These are phyloP conservation scores for Psittacula derbiana DNA, from an alignment of 2,797 vertebrate species.

Conservation along the genomic window DNA sequence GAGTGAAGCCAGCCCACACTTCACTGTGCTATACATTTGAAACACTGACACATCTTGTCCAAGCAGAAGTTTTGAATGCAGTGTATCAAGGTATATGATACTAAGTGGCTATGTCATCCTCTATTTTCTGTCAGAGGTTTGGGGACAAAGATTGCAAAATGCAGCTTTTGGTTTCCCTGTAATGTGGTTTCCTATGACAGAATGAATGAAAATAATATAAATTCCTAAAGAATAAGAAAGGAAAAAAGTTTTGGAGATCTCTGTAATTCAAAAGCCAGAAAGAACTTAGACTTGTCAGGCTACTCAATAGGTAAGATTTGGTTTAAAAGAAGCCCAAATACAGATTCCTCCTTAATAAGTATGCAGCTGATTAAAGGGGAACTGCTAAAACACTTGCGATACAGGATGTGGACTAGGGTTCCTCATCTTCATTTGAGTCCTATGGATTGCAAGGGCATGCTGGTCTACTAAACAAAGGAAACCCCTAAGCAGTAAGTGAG, in stretches of 20 bases:
- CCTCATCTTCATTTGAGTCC: conserved; percentile 21
- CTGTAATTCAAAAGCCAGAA: not conserved
- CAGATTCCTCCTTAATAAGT: not conserved
- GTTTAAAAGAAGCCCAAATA: not conserved
- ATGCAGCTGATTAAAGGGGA: not conserved
- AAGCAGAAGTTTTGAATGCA: not conserved
- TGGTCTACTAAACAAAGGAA: not conserved
- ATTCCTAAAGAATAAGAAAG: not conserved
- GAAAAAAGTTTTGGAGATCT: not conserved
- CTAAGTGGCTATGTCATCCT: not conserved
- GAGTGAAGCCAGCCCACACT: not conserved
- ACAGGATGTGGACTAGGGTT: conserved; percentile 1
- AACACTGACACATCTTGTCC: not conserved
- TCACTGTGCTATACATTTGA: not conserved
- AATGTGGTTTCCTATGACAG: not conserved
- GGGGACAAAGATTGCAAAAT: not conserved
- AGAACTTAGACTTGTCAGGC: not conserved
- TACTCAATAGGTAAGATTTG: not conserved
- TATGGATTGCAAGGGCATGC: not conserved
- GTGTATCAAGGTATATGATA: not conserved
- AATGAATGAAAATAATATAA: not conserved
- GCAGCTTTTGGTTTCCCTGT: not conserved
- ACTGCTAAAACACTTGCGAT: not conserved
- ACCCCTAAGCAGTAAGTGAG: not conserved
- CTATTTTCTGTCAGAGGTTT: not conserved